phyloP scores from a whole-genome alignment of 2,113 vertebrate genomes.

The Pagrus major region DNA sequence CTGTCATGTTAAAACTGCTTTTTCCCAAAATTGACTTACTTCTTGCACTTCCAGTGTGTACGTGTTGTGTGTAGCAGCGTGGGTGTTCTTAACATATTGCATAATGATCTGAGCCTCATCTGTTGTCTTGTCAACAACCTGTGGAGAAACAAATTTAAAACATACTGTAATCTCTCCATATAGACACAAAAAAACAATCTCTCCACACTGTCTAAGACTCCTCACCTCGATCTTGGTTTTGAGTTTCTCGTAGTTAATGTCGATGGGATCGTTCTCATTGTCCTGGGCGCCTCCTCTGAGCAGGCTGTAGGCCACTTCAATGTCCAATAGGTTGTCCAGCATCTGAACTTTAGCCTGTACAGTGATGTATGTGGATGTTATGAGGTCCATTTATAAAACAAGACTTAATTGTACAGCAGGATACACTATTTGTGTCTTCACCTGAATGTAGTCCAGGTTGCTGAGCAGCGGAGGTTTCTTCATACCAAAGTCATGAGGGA shows the following conservation, averaged over 20 bases:
- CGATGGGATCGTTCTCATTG: slow-evolving; percentile 93
- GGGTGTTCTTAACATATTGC: slow-evolving; percentile 97
- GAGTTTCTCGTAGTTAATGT: slow-evolving; percentile 98
- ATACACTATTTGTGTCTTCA: slow-evolving; percentile 57
- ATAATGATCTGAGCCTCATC: slow-evolving; percentile 91
- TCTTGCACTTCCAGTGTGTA: slow-evolving; percentile 95
- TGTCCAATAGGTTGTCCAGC: slow-evolving; percentile 98
- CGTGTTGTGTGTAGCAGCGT: slow-evolving; percentile 95
- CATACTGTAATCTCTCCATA: background rate
- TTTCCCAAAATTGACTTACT: slow-evolving; percentile 79
- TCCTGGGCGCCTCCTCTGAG: slow-evolving; percentile 94
- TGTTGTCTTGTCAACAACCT: slow-evolving; percentile 94
- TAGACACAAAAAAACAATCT: background rate
- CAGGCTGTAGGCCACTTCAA: slow-evolving; percentile 98
- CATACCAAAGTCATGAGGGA: slow-evolving; percentile 99
- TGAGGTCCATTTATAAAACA: background rate
- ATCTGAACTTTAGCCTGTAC: slow-evolving; percentile 96
- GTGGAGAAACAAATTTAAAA: slow-evolving; percentile 26
- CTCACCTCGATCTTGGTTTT: slow-evolving; percentile 94
- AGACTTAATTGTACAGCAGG: background rate
- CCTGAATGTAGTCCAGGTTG: slow-evolving; percentile 94
- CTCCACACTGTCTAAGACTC: background rate
- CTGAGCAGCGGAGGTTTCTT: slow-evolving; percentile 96
- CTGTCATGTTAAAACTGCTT: background rate
- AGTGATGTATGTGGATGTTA: background rate